Base-by-base conservation (phyloP, 2,797 vertebrate species). In the Rhabdophis nuchalis region DNA sequence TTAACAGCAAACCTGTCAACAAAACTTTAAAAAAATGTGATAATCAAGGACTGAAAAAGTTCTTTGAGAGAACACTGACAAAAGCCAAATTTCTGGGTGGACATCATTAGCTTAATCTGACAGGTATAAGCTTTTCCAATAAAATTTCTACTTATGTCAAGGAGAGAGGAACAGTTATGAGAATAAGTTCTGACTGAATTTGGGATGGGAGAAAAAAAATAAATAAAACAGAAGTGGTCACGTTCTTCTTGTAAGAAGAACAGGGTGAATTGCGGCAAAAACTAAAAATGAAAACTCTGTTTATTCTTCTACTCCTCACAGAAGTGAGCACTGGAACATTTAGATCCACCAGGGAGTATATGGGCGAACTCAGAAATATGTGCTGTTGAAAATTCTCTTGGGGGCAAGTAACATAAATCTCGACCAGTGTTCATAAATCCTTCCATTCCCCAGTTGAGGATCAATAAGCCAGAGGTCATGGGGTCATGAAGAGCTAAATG, bases 331-430 rank as follows among this genome's bases (percentile, higher is more conserved):
- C 23, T 12, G 25, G 46, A 88, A 86, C 7, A 91, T 16, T 58
- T 90, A 10, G 0, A 0, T 3, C 56, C 0, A 0, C 12, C 16
- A 32, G 86, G 32, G 89, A 88, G 56, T 85, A 91, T 64, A 91
- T 56, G 12, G 68, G 16, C 57, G 61, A 57, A 85, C 86, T 91
- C 57, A 23, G 10, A 93, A 90, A 88, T 56, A 52, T 90, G 57
- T 88, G 16, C 58, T 68, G 53, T 88, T 91, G 93, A 60, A 94
- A 95, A 90, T 4, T 46, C 85, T 23, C 36, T 72, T 46, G 91
- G 29, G 29, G 27, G 93, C 7, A 77, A 16, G 1, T n/a, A 93
- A 12, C 29, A 27, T 9, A 87, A 90, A 93, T 88, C 87, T 27
- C n/a, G 85, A 87, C 89, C 89, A 85, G 87, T 18, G 29, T 32